These are phyloP conservation scores for Clarias batrachus DNA, from an alignment of 2,113 vertebrate genomes.

Conservation along the genomic window DNA sequence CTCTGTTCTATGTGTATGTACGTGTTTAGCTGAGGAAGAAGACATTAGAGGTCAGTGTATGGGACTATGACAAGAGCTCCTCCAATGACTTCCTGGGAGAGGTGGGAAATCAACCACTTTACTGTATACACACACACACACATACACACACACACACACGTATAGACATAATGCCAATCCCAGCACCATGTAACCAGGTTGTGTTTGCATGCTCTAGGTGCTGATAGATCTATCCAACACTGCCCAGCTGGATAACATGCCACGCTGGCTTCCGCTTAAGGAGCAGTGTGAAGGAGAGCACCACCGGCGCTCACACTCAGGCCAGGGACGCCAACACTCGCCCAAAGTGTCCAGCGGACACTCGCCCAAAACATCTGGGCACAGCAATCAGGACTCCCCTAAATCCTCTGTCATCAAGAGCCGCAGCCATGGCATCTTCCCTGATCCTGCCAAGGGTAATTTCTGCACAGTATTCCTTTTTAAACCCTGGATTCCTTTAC, in stretches of 20 bases:
- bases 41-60: conserved; percentile 96
- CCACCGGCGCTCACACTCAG: conserved; percentile 84
- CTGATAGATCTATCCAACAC: conserved; percentile 90
- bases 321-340: conserved; percentile 82
- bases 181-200: not conserved
- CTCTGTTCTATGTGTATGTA: conserved; percentile 31
- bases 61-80: conserved; percentile 97
- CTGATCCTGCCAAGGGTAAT: conserved; percentile 96
- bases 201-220: conserved; percentile 72
- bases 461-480: conserved; percentile 33
- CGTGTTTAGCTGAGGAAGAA: conserved; percentile 91
- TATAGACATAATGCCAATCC: not conserved
- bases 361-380: conserved; percentile 78
- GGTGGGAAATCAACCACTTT: conserved; percentile 72
- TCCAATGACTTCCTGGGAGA: conserved; percentile 99
- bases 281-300: conserved; percentile 92
- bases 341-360: conserved; percentile 89
- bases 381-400: conserved; percentile 84
- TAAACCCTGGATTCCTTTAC: not conserved
- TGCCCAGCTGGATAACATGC: conserved; percentile 87
- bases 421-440: conserved; percentile 96
- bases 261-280: conserved; percentile 89
- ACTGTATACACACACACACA: not conserved
- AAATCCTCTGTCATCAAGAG: conserved; percentile 98
- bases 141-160: not conserved